Evolutionary conservation across 92 coral and sea anemone species (phyloP).

Genomic region (Umimayanthus kanabou): DNA sequence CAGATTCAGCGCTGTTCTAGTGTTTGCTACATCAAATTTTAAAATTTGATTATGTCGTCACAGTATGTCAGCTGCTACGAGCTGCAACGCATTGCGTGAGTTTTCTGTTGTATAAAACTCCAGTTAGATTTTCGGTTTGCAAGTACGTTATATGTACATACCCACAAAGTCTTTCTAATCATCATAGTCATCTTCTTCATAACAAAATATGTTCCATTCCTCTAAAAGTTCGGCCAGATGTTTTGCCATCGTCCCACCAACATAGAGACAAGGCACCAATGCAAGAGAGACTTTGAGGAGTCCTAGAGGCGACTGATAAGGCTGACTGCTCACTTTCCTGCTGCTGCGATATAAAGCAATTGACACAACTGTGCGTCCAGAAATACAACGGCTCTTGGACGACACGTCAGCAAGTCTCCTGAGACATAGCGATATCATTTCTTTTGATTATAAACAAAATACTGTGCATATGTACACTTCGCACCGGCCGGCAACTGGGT

Average conservation of each 20-base stretch:
- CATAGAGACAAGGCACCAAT: slow-evolving; percentile 59
- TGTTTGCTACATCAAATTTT: too few relatives aligned
- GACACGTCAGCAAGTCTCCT: slow-evolving; percentile 17
- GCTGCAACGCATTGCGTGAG: too few relatives aligned
- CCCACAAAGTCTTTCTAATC: slow-evolving; percentile 26
- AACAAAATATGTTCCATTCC: slow-evolving; percentile 87
- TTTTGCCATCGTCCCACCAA: slow-evolving; percentile 81
- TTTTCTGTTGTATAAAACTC: too few relatives aligned
- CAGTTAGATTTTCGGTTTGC: not conserved
- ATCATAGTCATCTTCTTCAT: slow-evolving; percentile 93
- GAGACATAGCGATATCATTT: slow-evolving; percentile 30
- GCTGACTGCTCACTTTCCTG: slow-evolving; percentile 38
- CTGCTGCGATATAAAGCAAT: not conserved
- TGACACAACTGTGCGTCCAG: slow-evolving; percentile 19
- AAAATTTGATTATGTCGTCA: too few relatives aligned
- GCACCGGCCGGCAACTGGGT: too few relatives aligned
- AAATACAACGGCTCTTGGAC: slow-evolving; percentile 5
- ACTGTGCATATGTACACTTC: too few relatives aligned
- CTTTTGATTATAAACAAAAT: not conserved
- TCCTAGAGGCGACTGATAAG: slow-evolving; percentile 42
- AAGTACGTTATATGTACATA: too few relatives aligned
- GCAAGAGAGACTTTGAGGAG: slow-evolving; percentile 52
- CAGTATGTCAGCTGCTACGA: too few relatives aligned
- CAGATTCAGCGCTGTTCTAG: too few relatives aligned
- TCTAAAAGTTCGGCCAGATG: slow-evolving; percentile 75